Evolutionary conservation across 92 coral and sea anemone species (phyloP), one percentile per base, ranked within the genome.

Genomic region (Porites evermanni): DNA sequence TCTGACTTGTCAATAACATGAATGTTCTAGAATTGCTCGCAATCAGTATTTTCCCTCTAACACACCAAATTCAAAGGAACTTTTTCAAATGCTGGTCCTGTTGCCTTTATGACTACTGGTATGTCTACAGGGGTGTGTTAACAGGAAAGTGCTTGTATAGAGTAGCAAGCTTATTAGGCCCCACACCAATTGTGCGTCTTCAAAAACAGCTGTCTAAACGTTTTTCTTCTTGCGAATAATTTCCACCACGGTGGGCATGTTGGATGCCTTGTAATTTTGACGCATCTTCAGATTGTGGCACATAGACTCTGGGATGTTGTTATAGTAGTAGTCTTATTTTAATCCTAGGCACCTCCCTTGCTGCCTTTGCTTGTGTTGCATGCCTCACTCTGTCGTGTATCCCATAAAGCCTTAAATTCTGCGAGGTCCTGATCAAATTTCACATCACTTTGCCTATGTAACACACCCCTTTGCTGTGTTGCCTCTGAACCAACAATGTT

Each of bases 401-500:
- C 0, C 59, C 59, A 53, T 8, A 53, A 8, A 8, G 9, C 11
- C 59, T 53, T 12, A 8, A 53, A 53, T 53, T 53, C 59, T 53
- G 9, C 13, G 11, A 53, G 59, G 10, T 53, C 59, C 59, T 12
- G 9, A 53, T 53, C 32, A 12, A 53, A 53, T 8, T 53, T 12
- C 10, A 8, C 6, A 19, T 79, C 87, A 64, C 72, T 85, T 53
- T 12, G 7, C 13, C 81, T 8, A 32, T 89, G 87, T 6, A 89
- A 3, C 53, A 89, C 24, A 4, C 87, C 93, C 52, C 84, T 24
- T 63, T 85, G 83, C 74, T 70, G 53, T 1, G 87, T 79, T 14
- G 78, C 86, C 8, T 79, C 93, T 8, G 89, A 79, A 13, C 93
- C 93, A 20, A 79, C 64, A n/a, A 89, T 85, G 60, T 85, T 84